Percentiles rank a stretch among this genome's conserved stretches.
These are phyloP conservation scores for Hyposmocoma kahamanoa DNA, from an alignment of 1,140 invertebrate species.

Conservation along the genomic window DNA sequence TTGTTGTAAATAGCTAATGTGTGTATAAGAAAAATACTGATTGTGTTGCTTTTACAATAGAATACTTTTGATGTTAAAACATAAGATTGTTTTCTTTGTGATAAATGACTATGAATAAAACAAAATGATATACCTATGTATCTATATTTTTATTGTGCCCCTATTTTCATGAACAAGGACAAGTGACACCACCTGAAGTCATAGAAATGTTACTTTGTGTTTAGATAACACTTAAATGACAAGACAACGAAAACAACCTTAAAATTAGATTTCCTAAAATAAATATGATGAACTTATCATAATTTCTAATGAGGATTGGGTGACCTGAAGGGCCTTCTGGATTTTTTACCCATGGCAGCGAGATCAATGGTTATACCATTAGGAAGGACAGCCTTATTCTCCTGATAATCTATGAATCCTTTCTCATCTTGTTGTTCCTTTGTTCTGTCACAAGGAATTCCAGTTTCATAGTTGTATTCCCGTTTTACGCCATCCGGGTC, in stretches of 20 bases:
- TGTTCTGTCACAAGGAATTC: slow-evolving; percentile 79
- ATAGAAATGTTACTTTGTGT: slow-evolving; percentile 7
- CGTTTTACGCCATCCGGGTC: slow-evolving; percentile 85
- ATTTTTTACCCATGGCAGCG: slow-evolving; percentile 79
- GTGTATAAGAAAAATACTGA: too few relatives aligned
- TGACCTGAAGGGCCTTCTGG: slow-evolving; percentile 76
- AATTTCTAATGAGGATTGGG: slow-evolving; percentile 44
- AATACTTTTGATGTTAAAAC: too few relatives aligned
- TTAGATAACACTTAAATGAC: slow-evolving; percentile 18
- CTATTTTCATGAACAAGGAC: slow-evolving; percentile 14
- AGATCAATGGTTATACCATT: slow-evolving; percentile 82
- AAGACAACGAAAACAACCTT: slow-evolving; percentile 42
- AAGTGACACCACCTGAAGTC: slow-evolving; percentile 10
- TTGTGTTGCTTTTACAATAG: too few relatives aligned
- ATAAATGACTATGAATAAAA: not conserved
- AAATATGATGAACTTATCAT: slow-evolving; percentile 43
- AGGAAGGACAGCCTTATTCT: slow-evolving; percentile 80
- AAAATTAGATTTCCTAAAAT: slow-evolving; percentile 62
- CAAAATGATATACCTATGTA: not conserved
- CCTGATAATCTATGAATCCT: slow-evolving; percentile 81
- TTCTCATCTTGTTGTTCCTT: slow-evolving; percentile 76
- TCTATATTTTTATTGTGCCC: slow-evolving; percentile 21
- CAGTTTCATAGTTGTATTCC: slow-evolving; percentile 83
- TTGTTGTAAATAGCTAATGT: too few relatives aligned
- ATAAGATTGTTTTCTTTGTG: not conserved